Evolutionary conservation across 2,113 vertebrate genomes (phyloP).

Genomic region (Castor canadensis): DNA sequence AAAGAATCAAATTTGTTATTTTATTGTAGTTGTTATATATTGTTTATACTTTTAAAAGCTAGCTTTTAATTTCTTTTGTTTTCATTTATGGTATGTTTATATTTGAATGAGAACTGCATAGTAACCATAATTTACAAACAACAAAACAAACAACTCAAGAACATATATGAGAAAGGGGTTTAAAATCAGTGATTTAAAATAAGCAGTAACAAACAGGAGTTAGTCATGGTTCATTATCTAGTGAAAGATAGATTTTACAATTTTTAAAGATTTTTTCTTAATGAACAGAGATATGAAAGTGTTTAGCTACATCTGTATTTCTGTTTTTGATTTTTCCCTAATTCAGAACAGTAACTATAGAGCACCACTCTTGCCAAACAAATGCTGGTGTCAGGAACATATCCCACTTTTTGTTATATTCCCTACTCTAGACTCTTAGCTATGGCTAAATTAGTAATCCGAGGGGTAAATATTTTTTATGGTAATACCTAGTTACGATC

Average conservation of each 20-base stretch:
- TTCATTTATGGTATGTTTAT: constrained; percentile 60
- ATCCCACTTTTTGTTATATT: not conserved
- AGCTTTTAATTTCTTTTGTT: constrained; percentile 63
- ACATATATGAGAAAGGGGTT: not conserved
- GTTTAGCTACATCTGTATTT: constrained; percentile 49
- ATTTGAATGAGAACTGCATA: constrained; percentile 39
- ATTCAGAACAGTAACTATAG: constrained; percentile 54
- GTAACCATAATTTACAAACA: constrained; percentile 55
- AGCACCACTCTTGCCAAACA: constrained; percentile 54
- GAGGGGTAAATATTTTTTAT: constrained; percentile 41
- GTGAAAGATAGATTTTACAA: not conserved
- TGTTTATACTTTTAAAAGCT: constrained; percentile 53
- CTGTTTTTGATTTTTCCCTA: constrained; percentile 69
- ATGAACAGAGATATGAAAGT: constrained; percentile 40
- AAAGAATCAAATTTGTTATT: constrained; percentile 48
- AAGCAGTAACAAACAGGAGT: constrained; percentile 7
- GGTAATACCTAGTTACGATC: not conserved
- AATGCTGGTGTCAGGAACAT: constrained; percentile 44
- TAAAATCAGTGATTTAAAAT: constrained; percentile 14
- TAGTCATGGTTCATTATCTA: constrained; percentile 19
- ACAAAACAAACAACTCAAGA: constrained; percentile 35
- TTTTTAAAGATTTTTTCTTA: constrained; percentile 26
- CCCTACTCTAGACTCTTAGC: not conserved
- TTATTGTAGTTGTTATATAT: constrained; percentile 50
- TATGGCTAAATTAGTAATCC: not conserved